Base-by-base conservation (phyloP, 1,140 invertebrate species). In the Reticulitermes speratus region DNA sequence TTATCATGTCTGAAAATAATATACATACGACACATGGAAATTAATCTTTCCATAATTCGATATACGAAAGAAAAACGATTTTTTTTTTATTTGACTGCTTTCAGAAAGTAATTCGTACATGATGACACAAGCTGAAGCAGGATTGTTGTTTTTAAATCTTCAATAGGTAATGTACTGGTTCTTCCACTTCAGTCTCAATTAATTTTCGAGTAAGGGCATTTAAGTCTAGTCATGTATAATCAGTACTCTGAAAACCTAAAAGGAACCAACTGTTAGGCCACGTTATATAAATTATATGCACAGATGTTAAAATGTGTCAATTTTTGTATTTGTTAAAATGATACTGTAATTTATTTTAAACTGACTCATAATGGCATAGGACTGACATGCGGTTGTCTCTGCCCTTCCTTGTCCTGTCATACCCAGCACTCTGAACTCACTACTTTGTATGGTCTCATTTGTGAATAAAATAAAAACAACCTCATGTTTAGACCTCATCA, bases 31-130 rank as follows among this genome's bases (percentile, higher is more conserved):
- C 65, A 75, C 7, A 30, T 75, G 65, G 65, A 75, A 75, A 75
- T 75, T 30, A 30, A 75, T 11, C 23, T 75, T 75, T 75, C 65
- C 65, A 75, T 75, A 30, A 25, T 75, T 75, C 65, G 65, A 75
- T 75, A 75, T 30, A 75, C 65, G 65, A 75, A 75, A 75, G 48
- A 55, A 75, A 59, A n/a, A 75, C 65, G 65, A 75, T 30, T 75
- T 30, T 75, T 69, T 69, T 75, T 75, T 75, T 75, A 75, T 75
- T 75, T 75, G n/a, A 75, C 65, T 75, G 65, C 65, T 75, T 69
- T 75, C 65, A 75, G 65, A 75, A 75, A 75, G 65, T 75, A 75
- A 75, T 75, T 75, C n/a, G 30, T 75, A 75, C 65, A 12, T 75
- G 25, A n/a, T 75, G 65, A 75, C 65, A 75, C 65, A 75, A 75